These are phyloP conservation scores for Notechis scutatus DNA, from an alignment of 2,113 vertebrate genomes.

Conservation along the genomic window DNA sequence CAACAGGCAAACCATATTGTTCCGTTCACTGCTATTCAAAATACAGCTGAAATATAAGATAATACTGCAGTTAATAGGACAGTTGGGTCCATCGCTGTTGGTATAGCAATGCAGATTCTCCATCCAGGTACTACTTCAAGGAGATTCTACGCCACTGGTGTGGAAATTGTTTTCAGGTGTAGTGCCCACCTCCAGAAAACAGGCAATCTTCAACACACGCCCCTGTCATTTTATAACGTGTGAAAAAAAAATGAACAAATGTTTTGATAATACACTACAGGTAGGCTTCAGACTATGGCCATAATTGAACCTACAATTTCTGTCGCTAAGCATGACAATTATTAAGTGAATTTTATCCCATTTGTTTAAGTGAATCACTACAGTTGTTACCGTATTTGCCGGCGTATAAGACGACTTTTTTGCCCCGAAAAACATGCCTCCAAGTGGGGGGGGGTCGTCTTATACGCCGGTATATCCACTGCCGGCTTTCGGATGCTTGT, in stretches of 20 bases:
- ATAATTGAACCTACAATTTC: too few species aligned
- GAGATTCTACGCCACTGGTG: background rate
- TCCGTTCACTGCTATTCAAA: conserved; percentile 37
- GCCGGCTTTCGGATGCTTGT: too few species aligned
- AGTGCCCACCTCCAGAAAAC: background rate
- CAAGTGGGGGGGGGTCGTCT: too few species aligned
- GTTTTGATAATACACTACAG: background rate
- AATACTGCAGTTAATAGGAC: background rate
- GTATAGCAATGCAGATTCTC: background rate
- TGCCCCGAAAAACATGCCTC: too few species aligned
- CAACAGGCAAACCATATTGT: background rate
- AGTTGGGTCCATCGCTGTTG: background rate
- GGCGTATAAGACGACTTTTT: too few species aligned
- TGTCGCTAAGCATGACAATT: too few species aligned
- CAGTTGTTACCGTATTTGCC: too few species aligned
- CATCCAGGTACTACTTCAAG: too few species aligned
- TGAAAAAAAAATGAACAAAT: background rate
- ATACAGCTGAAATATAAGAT: background rate
- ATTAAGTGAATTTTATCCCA: too few species aligned
- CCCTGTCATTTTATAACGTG: background rate
- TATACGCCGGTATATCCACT: too few species aligned
- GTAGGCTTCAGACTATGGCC: too few species aligned
- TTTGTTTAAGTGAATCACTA: too few species aligned
- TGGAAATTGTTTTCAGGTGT: background rate
- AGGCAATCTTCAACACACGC: background rate